phyloP scores from a whole-genome alignment of 2,888 invertebrate species.

The Melipona beecheii region DNA sequence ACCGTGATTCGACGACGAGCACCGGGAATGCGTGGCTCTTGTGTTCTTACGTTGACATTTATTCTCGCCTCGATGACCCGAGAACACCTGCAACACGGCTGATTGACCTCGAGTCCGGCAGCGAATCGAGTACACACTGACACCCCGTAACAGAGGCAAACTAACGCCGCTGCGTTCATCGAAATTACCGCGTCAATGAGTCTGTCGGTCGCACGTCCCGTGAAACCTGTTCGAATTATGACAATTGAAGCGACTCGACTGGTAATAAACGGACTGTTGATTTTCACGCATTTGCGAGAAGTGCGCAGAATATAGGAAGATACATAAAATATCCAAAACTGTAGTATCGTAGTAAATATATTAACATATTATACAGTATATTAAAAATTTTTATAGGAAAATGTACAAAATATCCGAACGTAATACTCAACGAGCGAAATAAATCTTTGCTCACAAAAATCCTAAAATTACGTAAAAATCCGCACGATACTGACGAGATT shows the following conservation, averaged over 20 bases:
- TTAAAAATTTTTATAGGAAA: too few relatives aligned
- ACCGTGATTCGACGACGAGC: conserved; percentile 62
- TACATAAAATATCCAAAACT: too few relatives aligned
- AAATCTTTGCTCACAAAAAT: too few relatives aligned
- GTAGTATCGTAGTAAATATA: too few relatives aligned
- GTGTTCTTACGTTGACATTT: conserved; percentile 70
- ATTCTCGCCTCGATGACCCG: conserved; percentile 61
- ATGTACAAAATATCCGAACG: too few relatives aligned
- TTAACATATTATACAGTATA: too few relatives aligned
- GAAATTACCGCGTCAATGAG: conserved; percentile 17
- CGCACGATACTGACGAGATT: not conserved
- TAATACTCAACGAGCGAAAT: too few relatives aligned
- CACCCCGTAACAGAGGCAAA: conserved; percentile 31
- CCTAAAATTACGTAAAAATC: too few relatives aligned
- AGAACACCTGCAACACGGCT: conserved; percentile 60
- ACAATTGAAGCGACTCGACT: conserved; percentile 8
- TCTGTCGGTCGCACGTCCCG: not conserved
- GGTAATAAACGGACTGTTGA: too few relatives aligned
- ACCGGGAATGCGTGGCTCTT: conserved; percentile 65
- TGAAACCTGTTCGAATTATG: conserved; percentile 7
- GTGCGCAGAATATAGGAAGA: too few relatives aligned
- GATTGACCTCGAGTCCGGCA: conserved; percentile 42
- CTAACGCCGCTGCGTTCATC: conserved; percentile 22
- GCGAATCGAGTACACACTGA: conserved; percentile 26
- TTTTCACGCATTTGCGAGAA: too few relatives aligned